Evolutionary conservation across 2,113 vertebrate species (phyloP), one percentile per base, ranked within the genome.

Genomic region (Seriola rivoliana): DNA sequence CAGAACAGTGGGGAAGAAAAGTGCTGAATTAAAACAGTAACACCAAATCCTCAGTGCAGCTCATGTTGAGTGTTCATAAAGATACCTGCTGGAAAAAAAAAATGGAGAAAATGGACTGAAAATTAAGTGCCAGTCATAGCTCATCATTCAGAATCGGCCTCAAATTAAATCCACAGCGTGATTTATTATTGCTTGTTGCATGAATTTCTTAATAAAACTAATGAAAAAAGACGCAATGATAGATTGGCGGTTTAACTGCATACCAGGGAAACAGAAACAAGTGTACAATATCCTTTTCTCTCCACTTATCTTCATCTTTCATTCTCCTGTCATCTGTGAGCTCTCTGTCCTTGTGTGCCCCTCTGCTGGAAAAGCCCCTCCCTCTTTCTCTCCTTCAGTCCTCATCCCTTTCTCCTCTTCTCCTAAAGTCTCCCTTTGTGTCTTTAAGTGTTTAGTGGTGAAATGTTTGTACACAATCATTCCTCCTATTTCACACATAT

Each of bases 221-320:
- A 86, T 72, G 71, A 80, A 79, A 70, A 11, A 55, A 32, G 59
- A 19, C 3, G 46, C 70, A 71, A 85, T 78, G 82, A 85, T 62
- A 44, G 77, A 89, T 69, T 32, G 29, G 42, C 2, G 68, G 16
- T 25, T 59, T 34, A 79, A 77, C 81, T 84, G 71, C 54, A 21
- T 5, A 38, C 40, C 75, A 72, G 66, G 42, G 62, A 62, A 66
- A 76, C 29, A 78, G 21, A 80, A 79, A 82, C 78, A 85, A 87
- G 67, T 73, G 82, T 70, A 79, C 72, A 85, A 87, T 90, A 86
- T 86, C 81, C 84, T 88, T 71, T 73, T 66, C 78, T 67, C 2
- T 8, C 58, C 42, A 78, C 80, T 87, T 82, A 75, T 86, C 84
- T 79, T 58, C 80, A 73, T 82, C 65, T 66, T 87, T 86, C 83